Base-by-base conservation (phyloP, 2,888 invertebrate species). In the Tiliacea aurago region DNA sequence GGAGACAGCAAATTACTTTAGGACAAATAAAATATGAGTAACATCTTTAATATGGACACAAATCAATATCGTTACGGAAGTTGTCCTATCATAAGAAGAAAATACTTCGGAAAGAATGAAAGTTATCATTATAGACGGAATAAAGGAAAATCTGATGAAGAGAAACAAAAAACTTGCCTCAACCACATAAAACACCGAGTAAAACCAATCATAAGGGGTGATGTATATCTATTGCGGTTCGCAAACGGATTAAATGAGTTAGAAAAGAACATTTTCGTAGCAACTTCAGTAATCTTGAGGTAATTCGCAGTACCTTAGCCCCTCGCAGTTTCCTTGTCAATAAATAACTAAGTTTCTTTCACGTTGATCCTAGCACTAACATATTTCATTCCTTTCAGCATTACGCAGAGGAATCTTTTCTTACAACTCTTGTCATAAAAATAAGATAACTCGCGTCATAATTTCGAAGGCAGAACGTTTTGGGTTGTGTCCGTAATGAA, bases 311-410 rank as follows among this genome's bases (percentile, higher is more conserved):
- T 86, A 85, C 82, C 82, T 86, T 79, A 74, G 79, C 76, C 71
- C 76, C 77, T 75, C 78, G 81, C 85, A 80, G 83, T 83, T 88
- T 84, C 78, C 78, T 77, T 80, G 80, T 85, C 86, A 76, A 78
- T 86, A 86, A 84, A 90, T 90, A 90, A 89, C 86, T 86, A 89
- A 87, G 87, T 89, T 89, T 86, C 85, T 85, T 90, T 86, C 86
- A 86, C 81, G 87, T 87, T 86, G 88, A 90, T 90, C 86, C 86
- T 78, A 83, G 80, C 81, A 83, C 82, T 82, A 88, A 89, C 90
- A 91, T 90, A 90, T 90, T 90, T 90, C 88, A 90, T 89, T 87
- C 83, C 83, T 85, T 86, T 86, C 78, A 83, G 85, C 84, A 85
- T 90, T 87, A 87, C 81, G 65, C 61, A 59, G 76, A 76, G 83